Evolutionary conservation across 2,888 invertebrate genomes (phyloP).

Genomic region (Eilema griseolum): DNA sequence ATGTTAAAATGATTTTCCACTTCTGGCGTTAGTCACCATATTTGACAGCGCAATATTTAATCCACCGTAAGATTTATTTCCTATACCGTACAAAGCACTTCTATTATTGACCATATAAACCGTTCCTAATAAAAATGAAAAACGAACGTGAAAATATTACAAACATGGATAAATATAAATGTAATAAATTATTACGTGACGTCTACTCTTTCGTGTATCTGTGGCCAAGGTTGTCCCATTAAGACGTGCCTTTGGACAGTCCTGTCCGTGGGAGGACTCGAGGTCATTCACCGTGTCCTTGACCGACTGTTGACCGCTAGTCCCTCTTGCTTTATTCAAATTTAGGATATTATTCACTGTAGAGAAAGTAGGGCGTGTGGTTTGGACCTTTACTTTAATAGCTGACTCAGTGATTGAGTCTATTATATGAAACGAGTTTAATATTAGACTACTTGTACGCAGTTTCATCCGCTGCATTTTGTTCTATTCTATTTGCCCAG

Average conservation of each 20-base stretch:
- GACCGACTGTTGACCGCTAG: conserved; percentile 64
- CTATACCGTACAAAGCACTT: not conserved
- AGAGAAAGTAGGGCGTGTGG: conserved; percentile 35
- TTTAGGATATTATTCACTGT: conserved; percentile 46
- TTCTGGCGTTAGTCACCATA: no score
- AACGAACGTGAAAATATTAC: not conserved
- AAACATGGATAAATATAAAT: not conserved
- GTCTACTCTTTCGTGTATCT: conserved; percentile 16
- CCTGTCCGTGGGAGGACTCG: conserved; percentile 50
- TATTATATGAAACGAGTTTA: conserved; percentile 12
- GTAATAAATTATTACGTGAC: conserved; percentile 8
- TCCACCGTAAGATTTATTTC: not conserved
- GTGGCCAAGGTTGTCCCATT: conserved; percentile 19
- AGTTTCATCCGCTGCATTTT: not conserved
- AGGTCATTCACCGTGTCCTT: conserved; percentile 78
- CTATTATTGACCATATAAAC: not conserved
- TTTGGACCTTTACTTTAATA: not conserved
- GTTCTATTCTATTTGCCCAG: not conserved
- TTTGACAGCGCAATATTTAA: no score
- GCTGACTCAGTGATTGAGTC: conserved; percentile 5
- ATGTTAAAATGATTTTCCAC: no score
- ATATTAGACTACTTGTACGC: conserved; percentile 5
- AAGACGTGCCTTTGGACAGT: conserved; percentile 18
- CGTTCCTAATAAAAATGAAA: not conserved
- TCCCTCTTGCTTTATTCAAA: conserved; percentile 46